Conservation (phyloP, 2,888 invertebrate species). For the Caenorhabditis sp. region DNA sequence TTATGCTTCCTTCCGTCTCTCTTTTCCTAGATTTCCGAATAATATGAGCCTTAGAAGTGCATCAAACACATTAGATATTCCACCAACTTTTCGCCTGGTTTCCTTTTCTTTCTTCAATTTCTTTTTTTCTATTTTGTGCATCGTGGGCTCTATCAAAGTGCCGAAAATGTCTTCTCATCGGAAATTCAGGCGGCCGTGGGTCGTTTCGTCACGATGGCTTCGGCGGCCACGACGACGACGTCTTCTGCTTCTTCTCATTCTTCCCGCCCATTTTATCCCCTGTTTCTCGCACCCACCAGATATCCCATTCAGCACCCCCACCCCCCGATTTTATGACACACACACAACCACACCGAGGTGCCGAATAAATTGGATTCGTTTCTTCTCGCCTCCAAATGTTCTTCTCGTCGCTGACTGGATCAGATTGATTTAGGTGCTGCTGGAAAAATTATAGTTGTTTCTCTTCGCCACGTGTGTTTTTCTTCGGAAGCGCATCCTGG, state of each 20-base stretch:
- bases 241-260: slow-evolving; percentile 49
- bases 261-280: slow-evolving; percentile 55
- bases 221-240: slow-evolving; percentile 28
- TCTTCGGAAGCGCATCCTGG: slow-evolving; percentile 5
- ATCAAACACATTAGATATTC: slow-evolving; percentile 53
- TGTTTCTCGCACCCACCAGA: slow-evolving; percentile 60
- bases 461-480: not conserved
- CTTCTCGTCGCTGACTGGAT: slow-evolving; percentile 4
- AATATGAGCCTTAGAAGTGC: slow-evolving; percentile 38
- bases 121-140: slow-evolving; percentile 25
- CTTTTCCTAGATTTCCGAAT: slow-evolving; percentile 9
- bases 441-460: not conserved
- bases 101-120: slow-evolving; percentile 27
- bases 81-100: slow-evolving; percentile 28
- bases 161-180: slow-evolving; percentile 62
- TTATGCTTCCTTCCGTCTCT: slow-evolving; percentile 18
- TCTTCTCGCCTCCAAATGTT: slow-evolving; percentile 35
- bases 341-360: slow-evolving; percentile 55
- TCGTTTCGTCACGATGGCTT: slow-evolving; percentile 51
- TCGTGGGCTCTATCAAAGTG: slow-evolving; percentile 50
- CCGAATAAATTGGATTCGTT: slow-evolving; percentile 64
- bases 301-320: slow-evolving; percentile 56
- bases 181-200: slow-evolving; percentile 53
- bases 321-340: slow-evolving; percentile 63
- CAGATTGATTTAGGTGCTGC: slow-evolving; percentile 30